Base-by-base conservation (phyloP, 2,113 vertebrate genomes). In the Zosterops lateralis region DNA sequence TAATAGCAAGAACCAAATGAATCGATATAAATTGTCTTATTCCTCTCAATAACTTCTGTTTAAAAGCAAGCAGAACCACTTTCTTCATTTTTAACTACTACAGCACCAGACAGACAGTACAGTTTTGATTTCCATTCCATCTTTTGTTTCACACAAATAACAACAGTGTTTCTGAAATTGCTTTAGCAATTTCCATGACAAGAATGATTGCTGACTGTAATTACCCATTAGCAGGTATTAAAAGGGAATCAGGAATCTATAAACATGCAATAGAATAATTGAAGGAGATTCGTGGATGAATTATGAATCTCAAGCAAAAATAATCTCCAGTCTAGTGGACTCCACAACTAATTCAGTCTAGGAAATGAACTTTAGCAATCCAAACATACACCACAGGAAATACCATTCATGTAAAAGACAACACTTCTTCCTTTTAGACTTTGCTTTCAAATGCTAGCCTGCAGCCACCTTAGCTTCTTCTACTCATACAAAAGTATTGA, bases 141-240 rank as follows among this genome's bases (percentile, higher is more conserved):
- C 80, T 79, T 83, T 40, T 71, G 31, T 62, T 89, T 87, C 82
- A 90, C 80, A 74, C 48, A 91, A 90, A 56, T 28, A 22, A 60
- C 58, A 80, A 80, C 72, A 74, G 13, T 18, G 45, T 72, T 95
- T 80, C 81, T 70, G 68, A 94, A 94, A 91, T 84, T 44, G 64
- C 66, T 83, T 83, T 26, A 85, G 84, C 76, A 77, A 84, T 90
- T 92, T 85, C 48, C 67, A 60, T 47, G 36, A 82, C 51, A 73
- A 60, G 84, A 89, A 81, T 94, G 89, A 82, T 51, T n/a, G 51
- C 60, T 75, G 54, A 84, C 70, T 7, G 6, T 85, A 95, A 96
- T 93, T 86, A 96, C 20, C 80, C 76, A 94, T 93, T 92, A 94
- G 86, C 56, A 92, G 58, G 64, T 84, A 82, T 77, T 82, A 92